These are phyloP conservation scores for Rhinoderma darwinii DNA, from an alignment of 2,113 vertebrate genomes.

Conservation along the genomic window DNA sequence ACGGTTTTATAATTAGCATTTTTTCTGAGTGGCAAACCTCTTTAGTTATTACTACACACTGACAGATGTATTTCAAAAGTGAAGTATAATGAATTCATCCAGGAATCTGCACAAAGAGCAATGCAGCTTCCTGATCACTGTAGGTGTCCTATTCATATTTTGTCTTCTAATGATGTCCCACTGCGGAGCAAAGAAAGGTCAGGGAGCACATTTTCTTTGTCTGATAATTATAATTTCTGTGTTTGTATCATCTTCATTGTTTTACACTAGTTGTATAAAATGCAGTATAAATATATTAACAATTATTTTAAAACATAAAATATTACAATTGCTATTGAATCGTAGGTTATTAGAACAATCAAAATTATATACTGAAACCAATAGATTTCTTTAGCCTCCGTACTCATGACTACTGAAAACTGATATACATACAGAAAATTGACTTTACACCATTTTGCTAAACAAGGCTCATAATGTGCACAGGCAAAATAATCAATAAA, in stretches of 20 bases:
- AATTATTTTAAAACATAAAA: not conserved
- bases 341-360: not conserved
- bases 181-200: not conserved
- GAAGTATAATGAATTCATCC: not conserved
- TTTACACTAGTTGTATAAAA: not conserved
- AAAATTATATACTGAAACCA: not conserved
- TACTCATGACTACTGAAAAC: not conserved
- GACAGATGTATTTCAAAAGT: not conserved
- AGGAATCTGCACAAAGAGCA: not conserved
- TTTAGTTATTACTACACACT: not conserved
- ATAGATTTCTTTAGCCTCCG: not conserved
- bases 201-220: not conserved
- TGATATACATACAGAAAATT: not conserved
- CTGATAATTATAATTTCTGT: not conserved
- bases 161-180: not conserved
- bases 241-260: not conserved
- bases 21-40: not conserved
- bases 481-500: not conserved
- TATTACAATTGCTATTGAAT: not conserved
- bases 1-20: no score
- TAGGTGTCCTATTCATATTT: conserved; percentile 3
- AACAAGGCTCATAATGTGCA: not conserved
- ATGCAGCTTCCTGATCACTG: not conserved
- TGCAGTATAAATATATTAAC: not conserved
- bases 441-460: not conserved